Evolutionary conservation across 2,888 invertebrate species (phyloP).

Genomic region (Agonopterix heracliana): DNA sequence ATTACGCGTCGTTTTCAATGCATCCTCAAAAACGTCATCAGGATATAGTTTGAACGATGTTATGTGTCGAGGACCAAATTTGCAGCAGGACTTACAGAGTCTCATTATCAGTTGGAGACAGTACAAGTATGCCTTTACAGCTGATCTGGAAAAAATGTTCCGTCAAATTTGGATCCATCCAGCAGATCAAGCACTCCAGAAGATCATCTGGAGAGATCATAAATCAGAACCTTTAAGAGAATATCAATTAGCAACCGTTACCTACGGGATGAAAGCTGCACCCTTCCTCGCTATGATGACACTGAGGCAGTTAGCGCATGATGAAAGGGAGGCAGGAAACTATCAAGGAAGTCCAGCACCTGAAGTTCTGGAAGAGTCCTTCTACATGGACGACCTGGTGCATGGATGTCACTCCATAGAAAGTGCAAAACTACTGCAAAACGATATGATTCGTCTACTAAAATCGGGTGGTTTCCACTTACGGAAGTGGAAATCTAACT

Average conservation of each 20-base stretch:
- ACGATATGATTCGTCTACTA: slow-evolving; percentile 8
- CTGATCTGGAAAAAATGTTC: slow-evolving; percentile 8
- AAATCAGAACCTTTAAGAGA: slow-evolving; percentile 1
- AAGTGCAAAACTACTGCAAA: slow-evolving; percentile 5
- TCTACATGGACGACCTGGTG: slow-evolving; percentile 6
- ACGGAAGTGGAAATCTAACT: slow-evolving; percentile 3
- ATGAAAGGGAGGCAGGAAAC: slow-evolving; percentile 7
- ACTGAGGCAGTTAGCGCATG: slow-evolving; percentile 9
- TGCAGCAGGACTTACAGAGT: slow-evolving; percentile 11
- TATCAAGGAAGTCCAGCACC: slow-evolving; percentile 2
- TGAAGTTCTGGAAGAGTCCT: not conserved
- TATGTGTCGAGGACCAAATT: slow-evolving; percentile 11
- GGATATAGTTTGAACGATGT: slow-evolving; percentile 7
- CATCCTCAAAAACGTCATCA: slow-evolving; percentile 2
- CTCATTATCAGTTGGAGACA: slow-evolving; percentile 6
- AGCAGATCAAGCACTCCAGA: slow-evolving; percentile 7
- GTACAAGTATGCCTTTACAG: slow-evolving; percentile 3
- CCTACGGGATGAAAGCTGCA: slow-evolving; percentile 9
- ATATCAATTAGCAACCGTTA: slow-evolving; percentile 7
- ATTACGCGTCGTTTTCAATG: slow-evolving; percentile 10
- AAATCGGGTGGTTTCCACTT: slow-evolving; percentile 6
- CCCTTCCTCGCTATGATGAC: slow-evolving; percentile 15
- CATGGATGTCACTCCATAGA: slow-evolving; percentile 2
- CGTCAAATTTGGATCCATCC: slow-evolving; percentile 6
- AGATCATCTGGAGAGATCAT: slow-evolving; percentile 9